Evolutionary conservation across 2,888 invertebrate genomes (phyloP).

Genomic region (Acanthosepion esculentum): DNA sequence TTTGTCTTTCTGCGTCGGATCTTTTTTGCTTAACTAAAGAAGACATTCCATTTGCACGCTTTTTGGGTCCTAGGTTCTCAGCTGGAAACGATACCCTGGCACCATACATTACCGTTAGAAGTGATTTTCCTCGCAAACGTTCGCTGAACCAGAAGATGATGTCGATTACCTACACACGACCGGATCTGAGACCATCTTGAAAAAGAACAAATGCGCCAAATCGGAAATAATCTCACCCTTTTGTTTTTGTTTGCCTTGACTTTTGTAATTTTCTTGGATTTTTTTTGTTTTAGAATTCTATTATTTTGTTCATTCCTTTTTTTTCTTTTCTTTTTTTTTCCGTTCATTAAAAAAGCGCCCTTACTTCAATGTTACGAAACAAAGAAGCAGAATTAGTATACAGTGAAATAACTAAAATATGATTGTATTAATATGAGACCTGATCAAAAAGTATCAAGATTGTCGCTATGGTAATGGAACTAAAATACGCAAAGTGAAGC

Average conservation of each 20-base stretch:
- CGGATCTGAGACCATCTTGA: neutral
- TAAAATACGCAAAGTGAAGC: no score
- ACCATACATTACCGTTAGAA: neutral
- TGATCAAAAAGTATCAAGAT: no score
- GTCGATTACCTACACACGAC: neutral
- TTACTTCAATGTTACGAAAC: neutral
- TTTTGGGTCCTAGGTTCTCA: neutral
- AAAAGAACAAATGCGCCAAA: neutral
- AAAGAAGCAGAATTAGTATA: no score
- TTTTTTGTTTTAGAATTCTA: neutral
- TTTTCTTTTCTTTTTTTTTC: neutral
- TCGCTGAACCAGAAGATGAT: neutral
- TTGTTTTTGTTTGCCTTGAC: neutral
- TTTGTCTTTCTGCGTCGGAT: fast-evolving
- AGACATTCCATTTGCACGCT: neutral
- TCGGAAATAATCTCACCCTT: neutral
- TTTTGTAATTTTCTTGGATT: neutral
- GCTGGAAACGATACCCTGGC: neutral
- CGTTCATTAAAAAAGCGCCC: neutral
- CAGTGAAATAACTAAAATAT: no score
- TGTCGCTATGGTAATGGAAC: no score
- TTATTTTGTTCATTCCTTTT: neutral
- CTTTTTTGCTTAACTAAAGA: neutral
- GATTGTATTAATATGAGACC: no score
- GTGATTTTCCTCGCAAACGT: neutral